phyloP scores from a whole-genome alignment of 2,113 vertebrate species.

The Serilophus lunatus region DNA sequence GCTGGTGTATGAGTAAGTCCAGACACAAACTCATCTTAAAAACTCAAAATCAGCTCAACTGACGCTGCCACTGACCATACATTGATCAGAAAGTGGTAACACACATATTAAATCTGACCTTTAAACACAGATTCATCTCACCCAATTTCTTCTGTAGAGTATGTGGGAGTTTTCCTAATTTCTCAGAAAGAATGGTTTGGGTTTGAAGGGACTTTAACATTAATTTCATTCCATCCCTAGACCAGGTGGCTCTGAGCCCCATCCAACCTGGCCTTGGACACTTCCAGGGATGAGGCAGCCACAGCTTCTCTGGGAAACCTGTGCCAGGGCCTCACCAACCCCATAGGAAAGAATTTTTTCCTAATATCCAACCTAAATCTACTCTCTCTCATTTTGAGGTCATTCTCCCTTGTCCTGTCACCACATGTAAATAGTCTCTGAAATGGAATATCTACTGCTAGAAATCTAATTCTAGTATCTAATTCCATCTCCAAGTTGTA shows the following conservation, averaged over 20 bases:
- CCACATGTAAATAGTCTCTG: neutral
- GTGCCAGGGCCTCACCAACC: neutral
- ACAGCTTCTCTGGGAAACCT: neutral
- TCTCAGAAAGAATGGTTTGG: neutral
- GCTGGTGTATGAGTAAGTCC: neutral
- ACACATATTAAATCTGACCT: neutral
- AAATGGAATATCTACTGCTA: neutral
- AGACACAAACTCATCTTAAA: conserved; percentile 21
- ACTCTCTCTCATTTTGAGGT: neutral
- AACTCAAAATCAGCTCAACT: neutral
- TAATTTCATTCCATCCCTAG: neutral
- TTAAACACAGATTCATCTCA: neutral
- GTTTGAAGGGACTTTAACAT: neutral
- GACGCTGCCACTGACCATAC: neutral
- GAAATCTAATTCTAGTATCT: neutral
- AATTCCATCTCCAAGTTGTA: neutral
- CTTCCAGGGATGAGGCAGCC: neutral
- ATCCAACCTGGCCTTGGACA: neutral
- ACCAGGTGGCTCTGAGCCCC: fast-evolving
- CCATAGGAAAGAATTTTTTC: neutral
- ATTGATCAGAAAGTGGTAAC: neutral
- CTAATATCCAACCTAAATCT: neutral
- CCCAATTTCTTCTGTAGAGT: neutral
- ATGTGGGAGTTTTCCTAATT: neutral
- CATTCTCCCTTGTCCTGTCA: neutral